Conservation (phyloP, 2,797 vertebrate genomes). For the Benthosema pterotum region DNA sequence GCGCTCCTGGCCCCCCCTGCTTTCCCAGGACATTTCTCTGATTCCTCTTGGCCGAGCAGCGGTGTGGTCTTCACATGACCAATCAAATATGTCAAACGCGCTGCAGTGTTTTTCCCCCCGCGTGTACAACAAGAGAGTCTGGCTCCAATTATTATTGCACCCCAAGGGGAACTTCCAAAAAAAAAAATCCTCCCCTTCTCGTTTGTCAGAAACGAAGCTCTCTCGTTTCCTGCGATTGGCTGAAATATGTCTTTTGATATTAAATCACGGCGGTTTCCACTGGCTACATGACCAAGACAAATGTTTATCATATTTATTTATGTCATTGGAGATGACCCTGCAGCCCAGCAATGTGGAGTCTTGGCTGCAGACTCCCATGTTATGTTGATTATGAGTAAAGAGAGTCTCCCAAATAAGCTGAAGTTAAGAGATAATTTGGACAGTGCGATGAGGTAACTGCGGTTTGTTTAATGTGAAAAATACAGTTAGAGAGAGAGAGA, state of each 20-base stretch:
- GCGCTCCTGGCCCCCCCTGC: slow-evolving; percentile 34
- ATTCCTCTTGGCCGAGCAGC: slow-evolving; percentile 61
- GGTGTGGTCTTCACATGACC: slow-evolving; percentile 81
- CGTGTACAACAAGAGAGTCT: slow-evolving; percentile 77
- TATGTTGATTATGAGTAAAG: slow-evolving; percentile 74
- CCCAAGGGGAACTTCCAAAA: slow-evolving; percentile 76
- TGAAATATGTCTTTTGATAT: slow-evolving; percentile 81
- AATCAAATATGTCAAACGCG: slow-evolving; percentile 79
- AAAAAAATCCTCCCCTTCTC: slow-evolving; percentile 75
- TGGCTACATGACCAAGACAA: slow-evolving; percentile 76
- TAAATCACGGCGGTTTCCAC: slow-evolving; percentile 76
- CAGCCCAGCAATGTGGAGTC: slow-evolving; percentile 56
- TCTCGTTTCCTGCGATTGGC: slow-evolving; percentile 78
- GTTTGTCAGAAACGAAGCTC: slow-evolving; percentile 82
- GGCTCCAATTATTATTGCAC: slow-evolving; percentile 80
- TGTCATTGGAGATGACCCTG: slow-evolving; percentile 76
- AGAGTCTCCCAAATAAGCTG: slow-evolving; percentile 73
- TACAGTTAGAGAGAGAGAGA: slow-evolving; percentile 29
- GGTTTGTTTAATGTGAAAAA: slow-evolving; percentile 77
- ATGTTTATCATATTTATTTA: slow-evolving; percentile 81
- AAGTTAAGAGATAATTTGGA: slow-evolving; percentile 74
- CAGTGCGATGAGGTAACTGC: slow-evolving; percentile 76
- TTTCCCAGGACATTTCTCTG: slow-evolving; percentile 55
- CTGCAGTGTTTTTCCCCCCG: slow-evolving; percentile 69
- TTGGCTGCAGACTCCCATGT: slow-evolving; percentile 61